These are phyloP conservation scores for Punctoribates punctum DNA, from an alignment of 2,888 invertebrate genomes.

Conservation along the genomic window DNA sequence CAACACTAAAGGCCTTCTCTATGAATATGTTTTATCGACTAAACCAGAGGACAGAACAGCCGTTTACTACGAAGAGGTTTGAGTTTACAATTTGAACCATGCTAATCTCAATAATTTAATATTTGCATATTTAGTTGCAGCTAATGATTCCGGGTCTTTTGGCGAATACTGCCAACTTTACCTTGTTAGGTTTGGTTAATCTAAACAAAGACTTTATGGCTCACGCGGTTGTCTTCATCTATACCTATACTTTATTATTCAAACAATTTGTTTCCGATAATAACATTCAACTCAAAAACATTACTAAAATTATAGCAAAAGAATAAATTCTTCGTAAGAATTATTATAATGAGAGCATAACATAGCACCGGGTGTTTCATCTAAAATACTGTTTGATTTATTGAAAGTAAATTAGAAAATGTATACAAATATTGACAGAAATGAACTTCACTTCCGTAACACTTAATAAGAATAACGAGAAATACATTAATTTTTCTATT, in stretches of 20 bases:
- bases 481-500: neutral
- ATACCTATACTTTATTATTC: constrained; percentile 32
- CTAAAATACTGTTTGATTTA: neutral
- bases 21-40: constrained; percentile 28
- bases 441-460: neutral
- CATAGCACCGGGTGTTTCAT: neutral
- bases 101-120: constrained; percentile 4
- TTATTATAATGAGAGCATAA: neutral
- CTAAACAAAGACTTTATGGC: constrained; percentile 38
- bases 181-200: constrained; percentile 36
- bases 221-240: constrained; percentile 30
- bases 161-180: constrained; percentile 23
- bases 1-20: constrained; percentile 37
- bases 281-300: constrained; percentile 18
- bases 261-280: constrained; percentile 27
- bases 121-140: constrained; percentile 9
- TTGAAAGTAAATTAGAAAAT: neutral
- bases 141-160: constrained; percentile 36
- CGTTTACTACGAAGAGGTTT: constrained; percentile 40
- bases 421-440: neutral
- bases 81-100: neutral
- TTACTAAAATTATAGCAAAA: neutral
- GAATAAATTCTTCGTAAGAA: neutral
- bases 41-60: constrained; percentile 37
- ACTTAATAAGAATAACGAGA: neutral